Base-by-base conservation (phyloP, 2,113 vertebrate genomes). In the Lucifuga dentata region DNA sequence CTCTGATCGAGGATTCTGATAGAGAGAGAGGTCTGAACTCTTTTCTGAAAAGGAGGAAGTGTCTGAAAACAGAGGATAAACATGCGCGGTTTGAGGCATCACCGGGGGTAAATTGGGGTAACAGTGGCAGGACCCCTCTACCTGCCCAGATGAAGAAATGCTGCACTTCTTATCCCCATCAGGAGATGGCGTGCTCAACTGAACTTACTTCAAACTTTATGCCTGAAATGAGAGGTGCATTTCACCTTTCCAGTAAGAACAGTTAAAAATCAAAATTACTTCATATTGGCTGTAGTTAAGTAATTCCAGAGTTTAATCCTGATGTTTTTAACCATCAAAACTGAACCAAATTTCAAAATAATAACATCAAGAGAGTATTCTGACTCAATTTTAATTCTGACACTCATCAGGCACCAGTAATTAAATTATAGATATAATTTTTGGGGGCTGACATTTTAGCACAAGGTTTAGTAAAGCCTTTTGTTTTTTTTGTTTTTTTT, bases 161-260 rank as follows among this genome's bases (percentile, higher is more conserved):
- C 13, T 86, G 81, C 13, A 33, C 45, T 61, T 38, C 59, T 8
- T 1, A 12, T 59, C 88, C 51, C 65, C 8, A 59, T 38, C 93
- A 89, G 93, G 78, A 96, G 96, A 93, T 95, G 97, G 94, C 94
- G 91, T 62, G 86, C 87, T 90, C 84, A 87, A 80, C 93, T 89
- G 95, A 76, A 76, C 41, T 84, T 69, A 86, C 70, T 45, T 81
- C 51, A 21, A 17, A 33, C 44, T 41, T 50, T 17, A 23, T 50
- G 44, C 55, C 48, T 56, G 33, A 57, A 40, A 43, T 29, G 33
- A 74, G 17, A 75, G 56, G n/a, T n/a, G 58, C 50, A 61, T 20
- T 50, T 58, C 50, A 68, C 49, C 38, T 50, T 50, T 70, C 52
- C 35, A 72, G 8, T 51, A 39, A 38, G n/a, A 21, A 41, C 0